These are phyloP conservation scores for Electrona antarctica DNA, from an alignment of 2,113 vertebrate genomes.

Conservation along the genomic window DNA sequence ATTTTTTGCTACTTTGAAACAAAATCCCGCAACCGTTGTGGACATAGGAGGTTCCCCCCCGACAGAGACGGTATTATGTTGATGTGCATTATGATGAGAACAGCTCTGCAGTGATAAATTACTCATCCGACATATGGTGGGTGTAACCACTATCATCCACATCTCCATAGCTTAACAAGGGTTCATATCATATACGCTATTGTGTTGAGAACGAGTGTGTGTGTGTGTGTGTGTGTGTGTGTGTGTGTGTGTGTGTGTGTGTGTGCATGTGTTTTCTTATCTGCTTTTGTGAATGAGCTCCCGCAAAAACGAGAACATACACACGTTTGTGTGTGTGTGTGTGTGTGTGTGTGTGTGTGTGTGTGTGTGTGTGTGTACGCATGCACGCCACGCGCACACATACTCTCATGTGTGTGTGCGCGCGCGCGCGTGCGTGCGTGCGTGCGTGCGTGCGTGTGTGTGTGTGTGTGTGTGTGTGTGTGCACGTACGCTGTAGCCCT, in stretches of 20 bases:
- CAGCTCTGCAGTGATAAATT: constrained; percentile 45
- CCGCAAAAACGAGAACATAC: constrained; percentile 35
- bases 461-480: background rate
- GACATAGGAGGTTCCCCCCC: too few relatives aligned
- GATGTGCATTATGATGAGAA: background rate
- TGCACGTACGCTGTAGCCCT: constrained; percentile 12
- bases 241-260: constrained; percentile 11
- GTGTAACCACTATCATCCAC: constrained; percentile 50
- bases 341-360: constrained; percentile 6
- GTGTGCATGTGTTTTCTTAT: constrained; percentile 4
- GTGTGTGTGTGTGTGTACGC: background rate
- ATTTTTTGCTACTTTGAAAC: too few relatives aligned
- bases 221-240: background rate
- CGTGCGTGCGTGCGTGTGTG: constrained; percentile 2
- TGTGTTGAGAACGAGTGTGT: constrained; percentile 33
- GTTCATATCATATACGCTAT: constrained; percentile 50
- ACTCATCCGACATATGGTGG: constrained; percentile 53
- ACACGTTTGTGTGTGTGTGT: constrained; percentile 1
- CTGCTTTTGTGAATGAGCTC: constrained; percentile 6
- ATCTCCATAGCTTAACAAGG: constrained; percentile 62
- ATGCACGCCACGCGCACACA: too few relatives aligned
- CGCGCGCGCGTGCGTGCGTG: too few relatives aligned
- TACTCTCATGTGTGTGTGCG: too few relatives aligned
- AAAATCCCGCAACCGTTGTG: too few relatives aligned
- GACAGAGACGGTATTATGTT: too few relatives aligned